Evolutionary conservation across 2,113 vertebrate genomes (phyloP).

Genomic region (Psittacula cyanocephala): DNA sequence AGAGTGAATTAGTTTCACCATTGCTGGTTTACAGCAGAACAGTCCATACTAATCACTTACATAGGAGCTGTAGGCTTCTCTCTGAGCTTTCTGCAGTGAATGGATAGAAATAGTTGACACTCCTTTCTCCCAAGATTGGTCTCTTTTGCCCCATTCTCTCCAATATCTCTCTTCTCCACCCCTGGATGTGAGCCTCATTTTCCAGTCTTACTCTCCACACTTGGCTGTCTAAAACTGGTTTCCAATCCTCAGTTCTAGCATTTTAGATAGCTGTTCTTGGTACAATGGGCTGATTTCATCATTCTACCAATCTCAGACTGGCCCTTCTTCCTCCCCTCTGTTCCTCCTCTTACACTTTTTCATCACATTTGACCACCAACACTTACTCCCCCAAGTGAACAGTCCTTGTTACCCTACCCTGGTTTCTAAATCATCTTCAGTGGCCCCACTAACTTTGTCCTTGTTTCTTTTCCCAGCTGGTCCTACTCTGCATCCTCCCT

Average conservation of each 20-base stretch:
- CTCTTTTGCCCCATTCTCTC: background rate
- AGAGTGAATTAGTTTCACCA: background rate
- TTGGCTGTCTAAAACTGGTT: background rate
- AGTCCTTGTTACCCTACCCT: background rate
- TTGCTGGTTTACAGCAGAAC: background rate
- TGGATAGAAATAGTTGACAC: background rate
- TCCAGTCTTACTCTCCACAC: background rate
- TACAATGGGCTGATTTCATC: fast-evolving
- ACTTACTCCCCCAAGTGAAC: background rate
- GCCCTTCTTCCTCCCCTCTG: background rate
- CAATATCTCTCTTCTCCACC: background rate
- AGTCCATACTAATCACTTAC: background rate
- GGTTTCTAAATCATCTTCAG: background rate
- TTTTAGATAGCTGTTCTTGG: background rate
- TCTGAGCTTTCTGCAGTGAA: background rate
- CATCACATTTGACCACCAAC: background rate
- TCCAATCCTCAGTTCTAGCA: background rate
- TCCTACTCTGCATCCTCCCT: background rate
- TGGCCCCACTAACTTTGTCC: background rate
- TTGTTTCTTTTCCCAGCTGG: background rate
- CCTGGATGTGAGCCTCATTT: background rate
- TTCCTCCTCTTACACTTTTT: background rate
- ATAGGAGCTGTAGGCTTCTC: background rate
- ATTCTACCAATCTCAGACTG: background rate
- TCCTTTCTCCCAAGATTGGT: background rate